These are phyloP conservation scores for Pseudorectes ferrugineus DNA, from an alignment of 2,113 vertebrate genomes.

Conservation along the genomic window DNA sequence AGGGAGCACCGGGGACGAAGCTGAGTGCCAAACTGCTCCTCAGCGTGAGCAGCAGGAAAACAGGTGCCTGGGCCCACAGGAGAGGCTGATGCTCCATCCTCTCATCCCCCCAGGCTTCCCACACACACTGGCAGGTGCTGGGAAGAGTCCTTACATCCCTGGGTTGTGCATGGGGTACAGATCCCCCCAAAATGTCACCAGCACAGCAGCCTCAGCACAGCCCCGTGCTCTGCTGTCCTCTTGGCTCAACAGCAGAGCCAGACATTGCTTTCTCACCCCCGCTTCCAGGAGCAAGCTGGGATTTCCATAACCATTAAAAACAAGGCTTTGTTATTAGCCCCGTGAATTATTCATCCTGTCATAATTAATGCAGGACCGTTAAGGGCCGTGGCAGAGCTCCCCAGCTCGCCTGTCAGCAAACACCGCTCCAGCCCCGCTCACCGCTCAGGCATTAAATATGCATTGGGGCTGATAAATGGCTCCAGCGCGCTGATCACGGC, in stretches of 20 bases:
- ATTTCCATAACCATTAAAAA: conserved; percentile 1
- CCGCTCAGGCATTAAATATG: neutral
- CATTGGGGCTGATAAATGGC: neutral
- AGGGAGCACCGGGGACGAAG: neutral
- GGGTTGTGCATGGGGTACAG: neutral
- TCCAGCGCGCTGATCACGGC: fast-evolving
- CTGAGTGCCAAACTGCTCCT: neutral
- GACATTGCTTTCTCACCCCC: neutral
- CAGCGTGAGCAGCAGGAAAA: neutral
- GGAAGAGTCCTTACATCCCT: fast-evolving
- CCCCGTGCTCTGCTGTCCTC: neutral
- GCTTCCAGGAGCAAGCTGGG: neutral
- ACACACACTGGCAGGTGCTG: neutral
- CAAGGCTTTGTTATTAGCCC: conserved; percentile 14
- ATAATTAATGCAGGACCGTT: neutral
- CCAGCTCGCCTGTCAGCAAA: neutral
- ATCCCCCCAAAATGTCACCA: neutral
- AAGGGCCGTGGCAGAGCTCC: neutral
- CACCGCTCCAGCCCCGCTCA: neutral
- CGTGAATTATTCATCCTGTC: conserved; percentile 33
- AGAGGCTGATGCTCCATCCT: neutral
- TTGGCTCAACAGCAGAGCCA: neutral
- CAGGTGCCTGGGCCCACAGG: neutral
- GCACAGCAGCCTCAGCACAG: neutral
- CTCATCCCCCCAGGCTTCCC: fast-evolving